A percentile compares a stretch with the other conserved stretches of the same genome.
These are phyloP conservation scores for Drosophila erecta DNA, from an alignment of 1,140 invertebrate genomes.

Conservation along the genomic window DNA sequence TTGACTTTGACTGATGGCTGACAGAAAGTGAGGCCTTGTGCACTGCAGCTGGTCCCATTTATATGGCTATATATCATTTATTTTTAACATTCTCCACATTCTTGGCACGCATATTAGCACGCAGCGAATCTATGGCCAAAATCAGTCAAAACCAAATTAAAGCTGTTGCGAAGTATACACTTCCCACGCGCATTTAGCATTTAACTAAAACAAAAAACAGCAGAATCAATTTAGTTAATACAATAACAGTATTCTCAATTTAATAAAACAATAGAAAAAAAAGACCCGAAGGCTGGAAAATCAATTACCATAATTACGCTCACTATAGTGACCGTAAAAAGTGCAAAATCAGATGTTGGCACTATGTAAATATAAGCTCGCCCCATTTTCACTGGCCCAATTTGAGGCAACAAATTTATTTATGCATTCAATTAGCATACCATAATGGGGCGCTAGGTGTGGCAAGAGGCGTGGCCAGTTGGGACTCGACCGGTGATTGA, in stretches of 20 bases:
- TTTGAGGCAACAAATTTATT: slow-evolving; percentile 11
- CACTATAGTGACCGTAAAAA: slow-evolving; percentile 15
- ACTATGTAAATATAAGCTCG: slow-evolving; percentile 5
- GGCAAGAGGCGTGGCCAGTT: slow-evolving; percentile 1
- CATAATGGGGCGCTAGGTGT: background rate
- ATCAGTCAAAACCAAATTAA: background rate
- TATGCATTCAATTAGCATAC: slow-evolving; percentile 44
- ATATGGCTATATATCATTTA: background rate
- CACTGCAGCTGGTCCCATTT: slow-evolving; percentile 5
- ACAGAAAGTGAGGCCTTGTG: slow-evolving; percentile 3
- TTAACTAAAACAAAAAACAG: background rate
- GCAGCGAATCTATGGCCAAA: background rate
- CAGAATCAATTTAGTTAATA: no score
- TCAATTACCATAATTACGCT: slow-evolving; percentile 19
- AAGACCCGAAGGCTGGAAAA: background rate
- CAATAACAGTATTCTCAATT: background rate
- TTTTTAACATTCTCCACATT: background rate
- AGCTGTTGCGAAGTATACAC: no score
- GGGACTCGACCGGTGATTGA: slow-evolving; percentile 26
- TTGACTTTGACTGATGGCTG: slow-evolving; percentile 25
- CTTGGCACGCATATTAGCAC: background rate
- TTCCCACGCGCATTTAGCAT: no score
- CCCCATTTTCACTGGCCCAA: slow-evolving; percentile 11
- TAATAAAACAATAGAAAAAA: background rate
- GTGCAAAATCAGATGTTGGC: slow-evolving; percentile 19